Conservation (phyloP, 1,140 invertebrate genomes). For the Drosophila setifemur region DNA sequence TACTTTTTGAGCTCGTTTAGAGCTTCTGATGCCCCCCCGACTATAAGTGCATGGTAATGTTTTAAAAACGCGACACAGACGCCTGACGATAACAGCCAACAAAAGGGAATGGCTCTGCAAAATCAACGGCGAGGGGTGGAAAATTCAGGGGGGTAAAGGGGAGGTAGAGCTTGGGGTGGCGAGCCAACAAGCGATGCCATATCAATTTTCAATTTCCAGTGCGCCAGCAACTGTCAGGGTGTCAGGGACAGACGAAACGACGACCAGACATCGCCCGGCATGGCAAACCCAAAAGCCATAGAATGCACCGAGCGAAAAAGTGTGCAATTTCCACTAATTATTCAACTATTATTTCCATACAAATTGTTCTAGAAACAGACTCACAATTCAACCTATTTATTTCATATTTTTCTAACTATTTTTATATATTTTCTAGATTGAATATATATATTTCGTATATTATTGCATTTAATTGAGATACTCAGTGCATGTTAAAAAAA, state of each 20-base stretch:
- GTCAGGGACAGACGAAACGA: slow-evolving; percentile 18
- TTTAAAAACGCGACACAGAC: slow-evolving; percentile 60
- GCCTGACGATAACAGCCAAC: slow-evolving; percentile 44
- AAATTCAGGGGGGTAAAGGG: neutral
- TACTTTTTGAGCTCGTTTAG: slow-evolving; percentile 76
- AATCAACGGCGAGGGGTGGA: neutral
- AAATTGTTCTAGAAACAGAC: too few relatives aligned
- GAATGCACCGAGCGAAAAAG: slow-evolving; percentile 7
- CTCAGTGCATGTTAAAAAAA: too few relatives aligned
- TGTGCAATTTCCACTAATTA: too few relatives aligned
- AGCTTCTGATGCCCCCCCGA: slow-evolving; percentile 31
- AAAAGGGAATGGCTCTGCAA: neutral
- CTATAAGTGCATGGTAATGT: slow-evolving; percentile 74
- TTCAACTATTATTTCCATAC: too few relatives aligned
- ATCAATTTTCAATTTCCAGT: slow-evolving; percentile 71
- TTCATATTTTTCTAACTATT: too few relatives aligned
- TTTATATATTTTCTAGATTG: too few relatives aligned
- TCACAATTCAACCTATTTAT: too few relatives aligned
- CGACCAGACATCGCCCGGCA: neutral
- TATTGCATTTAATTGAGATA: too few relatives aligned
- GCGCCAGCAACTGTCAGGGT: slow-evolving; percentile 55
- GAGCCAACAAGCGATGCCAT: slow-evolving; percentile 55
- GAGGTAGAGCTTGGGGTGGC: neutral
- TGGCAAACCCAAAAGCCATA: slow-evolving; percentile 2
- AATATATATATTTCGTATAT: too few relatives aligned